A percentile compares a stretch with the other conserved stretches of the same genome.
Evolutionary conservation across 2,888 invertebrate species (phyloP).

Genomic region (Protophormia terraenovae): DNA sequence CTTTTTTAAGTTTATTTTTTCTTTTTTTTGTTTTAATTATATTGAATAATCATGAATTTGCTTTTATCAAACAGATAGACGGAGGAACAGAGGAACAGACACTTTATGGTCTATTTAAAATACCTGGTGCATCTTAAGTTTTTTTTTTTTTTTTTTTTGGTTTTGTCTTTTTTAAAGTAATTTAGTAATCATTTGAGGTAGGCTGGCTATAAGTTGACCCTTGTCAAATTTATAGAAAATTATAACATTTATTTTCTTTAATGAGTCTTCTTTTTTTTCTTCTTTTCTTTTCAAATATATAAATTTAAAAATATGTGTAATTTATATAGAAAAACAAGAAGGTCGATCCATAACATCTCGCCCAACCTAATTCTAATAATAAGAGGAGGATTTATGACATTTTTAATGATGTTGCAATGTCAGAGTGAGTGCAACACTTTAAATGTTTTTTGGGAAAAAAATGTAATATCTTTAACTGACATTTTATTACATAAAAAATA

Average conservation of each 20-base stretch:
- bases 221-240: slow-evolving; percentile 48
- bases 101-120: background rate
- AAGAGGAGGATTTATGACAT: background rate
- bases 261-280: background rate
- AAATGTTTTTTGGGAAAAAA: background rate
- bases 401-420: background rate
- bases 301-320: background rate
- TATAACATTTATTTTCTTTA: slow-evolving; percentile 16
- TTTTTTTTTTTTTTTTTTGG: too few relatives aligned
- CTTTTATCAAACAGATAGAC: too few relatives aligned
- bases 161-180: background rate
- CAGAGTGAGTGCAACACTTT: background rate
- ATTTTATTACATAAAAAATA: background rate
- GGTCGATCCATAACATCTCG: background rate
- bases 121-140: background rate
- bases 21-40: background rate
- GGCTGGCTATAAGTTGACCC: slow-evolving; percentile 25
- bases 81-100: background rate
- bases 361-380: background rate
- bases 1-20: background rate
- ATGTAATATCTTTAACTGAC: background rate
- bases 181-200: slow-evolving; percentile 12
- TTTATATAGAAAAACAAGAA: background rate
- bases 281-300: background rate
- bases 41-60: slow-evolving; percentile 1